phyloP scores from a whole-genome alignment of 2,797 vertebrate genomes.

The Setipinna tenuifilis region DNA sequence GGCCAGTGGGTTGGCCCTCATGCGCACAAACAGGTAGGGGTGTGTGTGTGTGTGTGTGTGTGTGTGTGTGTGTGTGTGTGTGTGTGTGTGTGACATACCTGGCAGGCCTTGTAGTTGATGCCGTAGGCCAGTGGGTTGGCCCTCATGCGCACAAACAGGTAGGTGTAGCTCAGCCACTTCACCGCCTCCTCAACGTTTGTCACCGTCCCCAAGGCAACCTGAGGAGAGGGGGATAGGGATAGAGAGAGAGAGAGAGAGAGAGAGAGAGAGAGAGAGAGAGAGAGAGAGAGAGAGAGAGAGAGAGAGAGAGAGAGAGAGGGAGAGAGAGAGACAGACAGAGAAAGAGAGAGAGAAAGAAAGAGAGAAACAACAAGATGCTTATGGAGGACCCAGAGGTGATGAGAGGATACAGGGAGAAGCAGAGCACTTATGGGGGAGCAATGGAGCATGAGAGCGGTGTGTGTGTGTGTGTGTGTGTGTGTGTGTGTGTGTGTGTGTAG shows the following conservation, averaged over 20 bases:
- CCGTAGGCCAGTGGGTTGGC: slow-evolving; percentile 96
- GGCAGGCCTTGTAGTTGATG: slow-evolving; percentile 94
- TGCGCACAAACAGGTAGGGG: too few species aligned
- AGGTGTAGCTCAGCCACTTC: slow-evolving; percentile 98
- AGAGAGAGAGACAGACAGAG: not conserved
- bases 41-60: not conserved
- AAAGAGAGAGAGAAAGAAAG: too few species aligned
- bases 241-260: not conserved
- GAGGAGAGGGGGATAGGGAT: slow-evolving; percentile 23
- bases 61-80: not conserved
- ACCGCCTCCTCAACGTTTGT: slow-evolving; percentile 98
- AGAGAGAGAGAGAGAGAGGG: slow-evolving; percentile 2
- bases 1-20: too few species aligned
- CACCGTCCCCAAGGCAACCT: slow-evolving; percentile 95
- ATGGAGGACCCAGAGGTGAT: too few species aligned
- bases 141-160: slow-evolving; percentile 97
- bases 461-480: too few species aligned
- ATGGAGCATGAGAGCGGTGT: too few species aligned
- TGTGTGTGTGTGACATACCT: slow-evolving; percentile 73
- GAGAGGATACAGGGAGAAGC: too few species aligned
- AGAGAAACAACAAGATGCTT: too few species aligned
- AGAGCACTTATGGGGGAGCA: too few species aligned
- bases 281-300: not conserved
- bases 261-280: not conserved
- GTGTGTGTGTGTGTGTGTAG: too few species aligned